phyloP scores from a whole-genome alignment of 2,888 invertebrate species.

The Bugula neritina region DNA sequence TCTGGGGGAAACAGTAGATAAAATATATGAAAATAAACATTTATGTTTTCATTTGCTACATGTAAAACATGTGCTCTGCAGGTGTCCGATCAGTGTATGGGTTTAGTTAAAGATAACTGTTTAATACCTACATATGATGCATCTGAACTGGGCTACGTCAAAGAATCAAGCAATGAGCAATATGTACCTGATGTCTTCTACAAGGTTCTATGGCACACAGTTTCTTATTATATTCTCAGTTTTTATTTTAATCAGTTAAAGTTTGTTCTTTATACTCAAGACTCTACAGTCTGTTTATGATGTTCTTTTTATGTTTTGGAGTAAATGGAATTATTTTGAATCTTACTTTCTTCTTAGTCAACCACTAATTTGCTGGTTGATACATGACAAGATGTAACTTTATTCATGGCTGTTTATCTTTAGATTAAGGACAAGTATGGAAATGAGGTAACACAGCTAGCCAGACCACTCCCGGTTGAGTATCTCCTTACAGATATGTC shows the following conservation, averaged over 20 bases:
- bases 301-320: too few relatives aligned
- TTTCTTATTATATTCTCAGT: too few relatives aligned
- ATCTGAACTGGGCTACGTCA: conserved; percentile 90
- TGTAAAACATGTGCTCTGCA: neutral
- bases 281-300: too few relatives aligned
- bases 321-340: too few relatives aligned
- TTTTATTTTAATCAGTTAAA: too few relatives aligned
- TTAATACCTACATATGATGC: conserved; percentile 94
- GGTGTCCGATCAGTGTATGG: conserved; percentile 88
- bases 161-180: conserved; percentile 84
- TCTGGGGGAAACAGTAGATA: too few relatives aligned
- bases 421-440: conserved; percentile 96
- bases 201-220: conserved; percentile 76
- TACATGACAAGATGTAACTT: too few relatives aligned
- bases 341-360: too few relatives aligned
- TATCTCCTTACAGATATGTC: conserved; percentile 95
- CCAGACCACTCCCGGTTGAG: conserved; percentile 90
- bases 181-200: conserved; percentile 99
- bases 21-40: too few relatives aligned
- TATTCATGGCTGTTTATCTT: too few relatives aligned
- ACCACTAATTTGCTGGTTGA: too few relatives aligned
- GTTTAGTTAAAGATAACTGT: conserved; percentile 84
- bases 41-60: neutral
- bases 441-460: conserved; percentile 88
- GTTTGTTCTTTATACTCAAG: too few relatives aligned